phyloP scores from a whole-genome alignment of 2,888 invertebrate genomes.

The Gnatocerus cornutus region DNA sequence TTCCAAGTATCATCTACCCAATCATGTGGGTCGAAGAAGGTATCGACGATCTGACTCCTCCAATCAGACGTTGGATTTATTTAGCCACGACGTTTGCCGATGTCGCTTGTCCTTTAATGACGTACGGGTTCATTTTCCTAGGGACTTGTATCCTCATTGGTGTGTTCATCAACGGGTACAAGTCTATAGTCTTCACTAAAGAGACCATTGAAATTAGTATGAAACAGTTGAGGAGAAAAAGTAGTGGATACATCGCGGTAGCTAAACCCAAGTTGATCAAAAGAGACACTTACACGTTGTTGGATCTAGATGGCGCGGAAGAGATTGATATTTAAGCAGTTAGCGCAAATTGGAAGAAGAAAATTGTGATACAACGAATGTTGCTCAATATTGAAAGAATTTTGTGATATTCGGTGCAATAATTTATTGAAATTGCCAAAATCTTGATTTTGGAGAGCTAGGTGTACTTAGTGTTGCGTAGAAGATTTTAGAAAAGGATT shows the following conservation, averaged over 20 bases:
- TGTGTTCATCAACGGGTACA: slow-evolving; percentile 83
- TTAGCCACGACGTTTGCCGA: slow-evolving; percentile 86
- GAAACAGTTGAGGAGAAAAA: slow-evolving; percentile 80
- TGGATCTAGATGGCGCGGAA: slow-evolving; percentile 61
- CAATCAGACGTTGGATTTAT: slow-evolving; percentile 88
- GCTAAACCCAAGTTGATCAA: slow-evolving; percentile 71
- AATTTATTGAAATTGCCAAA: slow-evolving; percentile 28
- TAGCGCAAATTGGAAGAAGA: not conserved
- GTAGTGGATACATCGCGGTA: slow-evolving; percentile 67
- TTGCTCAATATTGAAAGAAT: slow-evolving; percentile 7
- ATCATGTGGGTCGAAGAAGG: slow-evolving; percentile 95
- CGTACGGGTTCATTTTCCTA: slow-evolving; percentile 82
- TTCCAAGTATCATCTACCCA: slow-evolving; percentile 87
- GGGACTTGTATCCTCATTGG: slow-evolving; percentile 79
- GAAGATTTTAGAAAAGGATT: slow-evolving; percentile 6
- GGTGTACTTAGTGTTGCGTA: slow-evolving; percentile 3
- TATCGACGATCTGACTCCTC: slow-evolving; percentile 83
- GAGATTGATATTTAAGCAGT: slow-evolving; percentile 15
- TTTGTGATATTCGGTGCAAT: slow-evolving; percentile 40
- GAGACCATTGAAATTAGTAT: slow-evolving; percentile 87
- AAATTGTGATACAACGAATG: slow-evolving; percentile 1
- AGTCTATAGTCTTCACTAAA: slow-evolving; percentile 81
- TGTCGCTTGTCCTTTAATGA: slow-evolving; percentile 79
- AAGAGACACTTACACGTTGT: slow-evolving; percentile 75
- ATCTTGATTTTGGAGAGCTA: slow-evolving; percentile 12